Evolutionary conservation across 2,113 vertebrate species (phyloP), one percentile per base, ranked within the genome.

Genomic region (Carassius gibelio): DNA sequence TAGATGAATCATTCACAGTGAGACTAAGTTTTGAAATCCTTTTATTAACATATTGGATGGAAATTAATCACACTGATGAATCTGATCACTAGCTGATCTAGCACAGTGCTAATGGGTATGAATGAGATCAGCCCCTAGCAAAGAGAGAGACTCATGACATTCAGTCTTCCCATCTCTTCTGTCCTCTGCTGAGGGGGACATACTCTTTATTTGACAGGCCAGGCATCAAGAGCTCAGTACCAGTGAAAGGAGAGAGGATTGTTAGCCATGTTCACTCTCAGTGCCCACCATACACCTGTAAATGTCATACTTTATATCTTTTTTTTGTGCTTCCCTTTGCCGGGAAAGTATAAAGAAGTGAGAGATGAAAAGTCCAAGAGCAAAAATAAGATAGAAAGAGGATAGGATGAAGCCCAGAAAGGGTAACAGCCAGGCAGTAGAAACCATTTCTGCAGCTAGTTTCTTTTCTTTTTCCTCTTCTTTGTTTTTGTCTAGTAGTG

Each of bases 301-400:
- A 86, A 88, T 88, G 75, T 84, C 84, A 88, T 77, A 74, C 42
- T 74, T 71, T 57, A 69, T 81, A 86, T 86, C 2, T 81, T 83
- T 52, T 30, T 30, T 74, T 66, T 75, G 50, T 85, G 57, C 57
- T 48, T 61, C 59, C 82, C 8, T 75, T 52, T 77, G 75, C 38
- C 52, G 50, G 26, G 26, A 26, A 26, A 26, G 26, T 26, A 55
- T 71, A 84, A 69, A 84, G 75, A 66, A 62, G 4, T 42, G 14
- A 36, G n/a, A 66, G 52, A 69, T 78, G 71, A 85, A 69, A 81
- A 69, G 17, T 64, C 42, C 9, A 38, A 36, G 21, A 59, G 75
- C 52, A 21, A 71, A 21, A 38, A 19, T 61, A 75, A 75, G 30
- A 30, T 42, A 42, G n/a, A n/a, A n/a, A 48, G 61, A 68, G 10